Percentiles rank a stretch among this genome's conserved stretches.
phyloP scores from a whole-genome alignment of 2,797 vertebrate species.

The Catharus ustulatus region DNA sequence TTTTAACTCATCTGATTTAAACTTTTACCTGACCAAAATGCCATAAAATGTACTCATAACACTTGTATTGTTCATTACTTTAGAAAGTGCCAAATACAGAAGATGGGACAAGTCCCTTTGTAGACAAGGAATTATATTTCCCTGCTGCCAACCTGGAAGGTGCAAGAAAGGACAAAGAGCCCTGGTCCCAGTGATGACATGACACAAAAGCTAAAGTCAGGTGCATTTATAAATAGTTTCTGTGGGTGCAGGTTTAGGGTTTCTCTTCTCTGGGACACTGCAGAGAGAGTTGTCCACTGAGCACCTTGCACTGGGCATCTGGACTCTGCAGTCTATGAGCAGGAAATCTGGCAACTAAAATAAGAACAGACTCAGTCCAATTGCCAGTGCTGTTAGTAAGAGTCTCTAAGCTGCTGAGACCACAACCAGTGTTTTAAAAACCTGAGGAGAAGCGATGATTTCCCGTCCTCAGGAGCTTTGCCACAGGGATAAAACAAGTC shows the following conservation, averaged over 20 bases:
- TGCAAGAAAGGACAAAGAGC: constrained; percentile 20
- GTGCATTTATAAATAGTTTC: constrained; percentile 67
- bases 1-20: constrained; percentile 69
- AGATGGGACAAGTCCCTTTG: neutral
- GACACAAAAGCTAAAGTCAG: neutral
- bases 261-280: constrained; percentile 33
- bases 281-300: neutral
- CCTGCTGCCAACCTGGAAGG: neutral
- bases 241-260: constrained; percentile 42
- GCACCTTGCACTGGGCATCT: neutral
- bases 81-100: neutral
- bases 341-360: neutral
- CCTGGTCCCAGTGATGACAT: neutral
- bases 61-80: constrained; percentile 39
- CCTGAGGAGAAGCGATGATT: neutral
- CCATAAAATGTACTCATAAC: constrained; percentile 37
- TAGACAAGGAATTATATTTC: constrained; percentile 38
- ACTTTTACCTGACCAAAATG: constrained; percentile 46
- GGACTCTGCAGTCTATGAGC: neutral
- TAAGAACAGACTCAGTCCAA: neutral
- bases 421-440: neutral
- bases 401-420: neutral
- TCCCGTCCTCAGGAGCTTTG: neutral
- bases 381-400: neutral
- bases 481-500: neutral